Percentiles rank a stretch among this genome's conserved stretches.
Conservation (phyloP, 35 echinoderm and acorn worm species). For the Ophiothrix spiculata region DNA sequence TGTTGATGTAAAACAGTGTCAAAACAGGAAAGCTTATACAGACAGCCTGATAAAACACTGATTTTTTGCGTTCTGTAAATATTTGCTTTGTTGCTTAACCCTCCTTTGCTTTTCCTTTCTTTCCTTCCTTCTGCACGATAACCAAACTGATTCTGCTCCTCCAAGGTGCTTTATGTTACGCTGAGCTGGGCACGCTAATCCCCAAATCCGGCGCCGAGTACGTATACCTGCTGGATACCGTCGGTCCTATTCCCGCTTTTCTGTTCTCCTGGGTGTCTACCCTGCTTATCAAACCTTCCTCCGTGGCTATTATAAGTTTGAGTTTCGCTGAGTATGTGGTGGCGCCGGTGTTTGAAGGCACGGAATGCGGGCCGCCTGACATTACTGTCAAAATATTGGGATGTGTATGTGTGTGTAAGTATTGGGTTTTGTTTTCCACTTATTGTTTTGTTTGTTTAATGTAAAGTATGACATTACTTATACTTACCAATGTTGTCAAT, state of each 20-base stretch:
- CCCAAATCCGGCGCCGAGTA: constrained; percentile 91
- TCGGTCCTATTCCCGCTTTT: constrained; percentile 67
- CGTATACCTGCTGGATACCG: constrained; percentile 56
- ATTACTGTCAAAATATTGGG: constrained; percentile 26
- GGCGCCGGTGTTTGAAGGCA: constrained; percentile 59
- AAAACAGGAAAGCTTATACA: too few species aligned
- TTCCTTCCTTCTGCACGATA: background rate
- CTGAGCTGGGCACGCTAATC: constrained; percentile 83
- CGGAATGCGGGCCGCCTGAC: constrained; percentile 30
- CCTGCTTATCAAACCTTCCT: constrained; percentile 71
- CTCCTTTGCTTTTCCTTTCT: background rate
- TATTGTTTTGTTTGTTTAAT: background rate
- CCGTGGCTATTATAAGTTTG: constrained; percentile 73
- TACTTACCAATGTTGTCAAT: too few species aligned
- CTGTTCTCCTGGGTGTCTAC: constrained; percentile 85
- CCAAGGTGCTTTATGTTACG: constrained; percentile 78
- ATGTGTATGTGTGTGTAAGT: constrained; percentile 54
- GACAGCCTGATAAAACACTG: too few species aligned
- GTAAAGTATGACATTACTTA: too few species aligned
- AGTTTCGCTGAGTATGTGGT: constrained; percentile 79
- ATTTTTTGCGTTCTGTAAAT: too few species aligned
- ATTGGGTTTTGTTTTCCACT: background rate
- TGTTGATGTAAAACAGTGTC: too few species aligned
- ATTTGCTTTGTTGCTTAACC: background rate
- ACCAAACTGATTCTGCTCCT: background rate